Evolutionary conservation across 64 coral and sea anemone genomes (phyloP), one percentile per base, ranked within the genome.

Genomic region (Orbicella faveolata): DNA sequence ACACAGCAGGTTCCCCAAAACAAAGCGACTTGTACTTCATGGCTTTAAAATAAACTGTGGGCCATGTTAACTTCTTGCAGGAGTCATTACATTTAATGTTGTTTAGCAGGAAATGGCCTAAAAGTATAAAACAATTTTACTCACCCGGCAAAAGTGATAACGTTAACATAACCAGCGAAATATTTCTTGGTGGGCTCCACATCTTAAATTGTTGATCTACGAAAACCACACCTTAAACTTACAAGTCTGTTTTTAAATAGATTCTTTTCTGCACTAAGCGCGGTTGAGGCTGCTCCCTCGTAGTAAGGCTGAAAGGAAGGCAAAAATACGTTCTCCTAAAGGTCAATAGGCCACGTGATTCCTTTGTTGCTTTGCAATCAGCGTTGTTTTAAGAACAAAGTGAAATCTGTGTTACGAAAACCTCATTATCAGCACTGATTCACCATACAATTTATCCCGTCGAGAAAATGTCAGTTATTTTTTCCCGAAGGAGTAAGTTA

Each of bases 281-380:
- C 4, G 4, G 67, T 11, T 70, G 21, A 70, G 30, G 10, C 0
- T 70, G 67, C 30, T 11, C 10, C 10, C 7, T 25, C 30, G 9
- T 10, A 11, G 15, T 59, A 59, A 59, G 15, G 55, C 55, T 14
- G 15, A 59, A 59, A 70, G n/a, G 25, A 70, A 25, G 25, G 23
- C 11, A n/a, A 6, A 25, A 1, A n/a, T 26, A 70, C 67, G 25
- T 4, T 18, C 2, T 59, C 26, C 13, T 15, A 63, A 83, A 83
- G 36, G 19, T 10, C 18, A 18, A 18, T 0, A 41, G 33, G 39
- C 80, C 80, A 83, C 80, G 80, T 67, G 80, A 66, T 34, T 35
- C 35, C 82, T 85, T 85, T 85, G 82, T 85, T 52, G 23, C 66
- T 85, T 85, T 85, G 82, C 67, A 85, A 85, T 85, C 82, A 70